A percentile compares a stretch with the other conserved stretches of the same genome.
phyloP scores from a whole-genome alignment of 2,797 vertebrate species.

The Myotis pilosus region DNA sequence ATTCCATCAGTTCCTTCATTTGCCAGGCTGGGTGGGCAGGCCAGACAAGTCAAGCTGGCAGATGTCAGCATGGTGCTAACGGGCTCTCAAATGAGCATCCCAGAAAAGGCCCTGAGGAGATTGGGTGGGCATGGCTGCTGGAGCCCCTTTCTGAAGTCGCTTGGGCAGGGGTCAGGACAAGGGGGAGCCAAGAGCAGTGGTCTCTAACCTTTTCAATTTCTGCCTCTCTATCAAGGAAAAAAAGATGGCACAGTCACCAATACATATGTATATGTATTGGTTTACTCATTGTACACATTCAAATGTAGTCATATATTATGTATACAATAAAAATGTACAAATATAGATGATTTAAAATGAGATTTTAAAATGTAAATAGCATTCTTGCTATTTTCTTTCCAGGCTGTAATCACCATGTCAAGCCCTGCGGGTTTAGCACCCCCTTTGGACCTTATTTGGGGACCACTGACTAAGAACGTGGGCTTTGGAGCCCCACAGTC shows the following conservation, averaged over 20 bases:
- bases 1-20: background rate
- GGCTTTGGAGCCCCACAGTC: background rate
- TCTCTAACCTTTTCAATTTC: background rate
- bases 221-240: background rate
- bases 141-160: background rate
- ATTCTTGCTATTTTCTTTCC: background rate
- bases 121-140: rapidly evolving
- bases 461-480: background rate
- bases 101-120: background rate
- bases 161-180: background rate
- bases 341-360: background rate
- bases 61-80: background rate
- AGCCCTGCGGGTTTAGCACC: background rate
- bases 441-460: too few relatives aligned
- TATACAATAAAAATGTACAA: background rate
- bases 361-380: background rate
- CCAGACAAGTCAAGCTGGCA: rapidly evolving
- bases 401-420: rapidly evolving
- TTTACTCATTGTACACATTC: background rate
- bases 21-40: background rate
- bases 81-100: background rate
- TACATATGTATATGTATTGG: background rate
- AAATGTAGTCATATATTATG: background rate
- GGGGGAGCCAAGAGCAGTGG: background rate
- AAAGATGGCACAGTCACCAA: background rate